These are phyloP conservation scores for Melierax canorus DNA, from an alignment of 2,113 vertebrate genomes.

Conservation along the genomic window DNA sequence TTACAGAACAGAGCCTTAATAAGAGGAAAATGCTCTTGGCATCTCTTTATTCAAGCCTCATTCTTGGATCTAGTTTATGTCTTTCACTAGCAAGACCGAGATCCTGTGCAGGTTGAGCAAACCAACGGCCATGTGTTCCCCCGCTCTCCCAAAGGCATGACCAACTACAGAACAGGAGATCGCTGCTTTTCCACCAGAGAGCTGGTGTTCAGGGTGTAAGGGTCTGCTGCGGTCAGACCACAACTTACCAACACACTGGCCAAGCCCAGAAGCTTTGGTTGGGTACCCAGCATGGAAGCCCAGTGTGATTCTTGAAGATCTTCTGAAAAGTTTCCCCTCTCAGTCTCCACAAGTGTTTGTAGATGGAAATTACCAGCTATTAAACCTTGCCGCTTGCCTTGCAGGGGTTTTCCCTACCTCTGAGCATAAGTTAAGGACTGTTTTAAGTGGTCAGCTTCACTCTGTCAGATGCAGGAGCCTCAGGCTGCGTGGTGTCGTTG, in stretches of 20 bases:
- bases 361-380: not conserved
- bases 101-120: not conserved
- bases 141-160: not conserved
- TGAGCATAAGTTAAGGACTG: not conserved
- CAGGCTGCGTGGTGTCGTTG: slow-evolving; percentile 15
- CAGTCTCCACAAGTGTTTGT: not conserved
- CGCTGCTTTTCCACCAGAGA: not conserved
- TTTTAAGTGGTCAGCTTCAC: not conserved
- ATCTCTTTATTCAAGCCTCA: slow-evolving; percentile 47
- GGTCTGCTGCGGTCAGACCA: not conserved
- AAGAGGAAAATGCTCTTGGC: not conserved
- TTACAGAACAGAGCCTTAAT: not conserved
- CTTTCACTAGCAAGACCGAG: not conserved
- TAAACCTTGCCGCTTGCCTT: not conserved
- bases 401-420: not conserved
- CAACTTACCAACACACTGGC: not conserved
- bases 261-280: not conserved
- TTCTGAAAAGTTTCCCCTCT: not conserved
- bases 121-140: not conserved
- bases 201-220: not conserved
- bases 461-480: not conserved
- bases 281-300: not conserved
- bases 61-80: not conserved
- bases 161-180: not conserved
- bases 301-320: not conserved